Conservation (phyloP, 2,113 vertebrate species). For the Grantiella picta region DNA sequence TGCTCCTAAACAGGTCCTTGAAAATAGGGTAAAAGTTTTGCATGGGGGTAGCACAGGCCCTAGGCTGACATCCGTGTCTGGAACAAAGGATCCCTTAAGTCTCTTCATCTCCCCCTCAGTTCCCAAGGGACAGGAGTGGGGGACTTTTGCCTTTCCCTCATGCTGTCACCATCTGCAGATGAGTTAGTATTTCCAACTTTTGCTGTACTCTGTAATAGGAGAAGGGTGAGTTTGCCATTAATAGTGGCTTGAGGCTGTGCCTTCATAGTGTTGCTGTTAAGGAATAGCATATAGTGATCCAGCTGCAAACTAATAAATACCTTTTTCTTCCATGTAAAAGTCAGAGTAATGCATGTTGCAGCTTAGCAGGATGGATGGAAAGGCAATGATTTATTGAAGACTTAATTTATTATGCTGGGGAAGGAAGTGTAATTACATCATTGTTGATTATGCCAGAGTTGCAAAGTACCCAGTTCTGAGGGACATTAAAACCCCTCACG, state of each 20-base stretch:
- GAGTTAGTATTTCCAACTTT: neutral
- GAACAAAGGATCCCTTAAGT: neutral
- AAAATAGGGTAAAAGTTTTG: neutral
- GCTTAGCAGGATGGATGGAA: neutral
- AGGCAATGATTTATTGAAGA: conserved; percentile 27
- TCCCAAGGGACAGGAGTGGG: neutral
- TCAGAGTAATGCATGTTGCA: neutral
- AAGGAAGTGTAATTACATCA: conserved; percentile 25
- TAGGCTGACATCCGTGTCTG: neutral
- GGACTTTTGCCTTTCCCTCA: neutral
- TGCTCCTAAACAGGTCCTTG: neutral
- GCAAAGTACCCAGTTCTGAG: neutral
- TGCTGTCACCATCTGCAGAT: neutral
- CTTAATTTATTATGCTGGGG: conserved; percentile 1
- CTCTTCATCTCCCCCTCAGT: neutral
- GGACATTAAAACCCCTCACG: neutral
- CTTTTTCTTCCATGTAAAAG: neutral
- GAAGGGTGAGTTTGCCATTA: conserved; percentile 11
- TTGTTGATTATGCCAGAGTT: conserved; percentile 20
- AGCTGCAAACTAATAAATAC: neutral
- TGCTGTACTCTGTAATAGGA: neutral
- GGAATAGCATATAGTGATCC: neutral
- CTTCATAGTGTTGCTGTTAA: neutral
- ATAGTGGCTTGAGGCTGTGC: neutral
- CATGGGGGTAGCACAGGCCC: neutral